Evolutionary conservation across 1,140 invertebrate genomes (phyloP), one percentile per base, ranked within the genome.

Genomic region (Drosophila sproati): DNA sequence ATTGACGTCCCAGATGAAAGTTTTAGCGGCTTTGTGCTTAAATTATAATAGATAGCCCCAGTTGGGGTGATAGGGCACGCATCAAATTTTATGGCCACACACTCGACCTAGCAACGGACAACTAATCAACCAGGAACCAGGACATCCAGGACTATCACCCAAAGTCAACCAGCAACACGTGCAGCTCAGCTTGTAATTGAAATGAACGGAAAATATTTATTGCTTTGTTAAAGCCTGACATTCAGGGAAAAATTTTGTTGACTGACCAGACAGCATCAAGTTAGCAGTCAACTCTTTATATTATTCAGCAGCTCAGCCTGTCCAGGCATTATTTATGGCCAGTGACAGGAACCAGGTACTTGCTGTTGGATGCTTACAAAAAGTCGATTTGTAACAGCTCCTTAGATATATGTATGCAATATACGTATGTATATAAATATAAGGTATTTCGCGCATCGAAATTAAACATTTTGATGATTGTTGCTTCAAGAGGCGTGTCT

Each of bases 201-300:
- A 86, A 86, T 86, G 82, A 87, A 82, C 79, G 70, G 82, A 83
- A 87, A 77, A 88, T 82, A 87, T 87, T 87, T 87, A 87, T 87
- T 83, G 77, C 83, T 66, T 48, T 80, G 73, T 43, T 62, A 56
- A 20, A 29, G 51, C 56, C 72, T 69, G 57, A 56, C 59, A 70
- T 63, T 62, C 43, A 60, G 54, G 45, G 12, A 20, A 32, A 48
- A 60, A 41, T n/a, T n/a, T 47, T 35, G 31, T 35, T 28, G 7
- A 41, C 56, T 7, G 41, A 12, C 8, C 50, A 34, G 34, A 54
- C 39, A 41, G 39, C 28, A 47, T 10, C 52, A 8, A 64, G 57
- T 59, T 66, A 4, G 28, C 10, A 8, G 61, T 45, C 10, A 52
- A 34, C 4, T 5, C 39, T n/a, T 34, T 73, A 32, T 77, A 60